Base-by-base conservation (phyloP, 1,140 invertebrate genomes). In the Drosophila suzukii region DNA sequence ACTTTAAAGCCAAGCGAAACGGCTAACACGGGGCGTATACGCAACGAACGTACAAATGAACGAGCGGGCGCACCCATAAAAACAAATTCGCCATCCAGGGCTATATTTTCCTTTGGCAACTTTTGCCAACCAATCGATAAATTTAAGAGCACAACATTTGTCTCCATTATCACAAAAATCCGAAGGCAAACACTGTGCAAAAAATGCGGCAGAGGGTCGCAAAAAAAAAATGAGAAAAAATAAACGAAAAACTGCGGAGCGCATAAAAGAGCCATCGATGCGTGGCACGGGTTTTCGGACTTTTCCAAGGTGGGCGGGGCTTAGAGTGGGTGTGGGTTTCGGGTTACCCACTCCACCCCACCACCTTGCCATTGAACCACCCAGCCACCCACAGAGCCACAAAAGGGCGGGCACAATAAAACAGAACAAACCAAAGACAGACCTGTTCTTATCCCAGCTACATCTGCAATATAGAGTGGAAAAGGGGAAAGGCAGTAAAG, bases 71-170 rank as follows among this genome's bases (percentile, higher is more conserved):
- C 38, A 39, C 36, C 70, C 68, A 84, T 76, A 71, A 80, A 85
- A 84, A 85, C 81, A 73, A 81, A 85, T 73, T 85, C 72, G 53
- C 58, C 75, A 73, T 61, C 78, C 62, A 54, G 59, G 62, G 50
- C 51, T 44, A 84, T 74, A 81, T 74, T 78, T 86, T 81, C 44
- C 41, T 53, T 56, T 63, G 57, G 66, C 53, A 81, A 67, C 71
- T 84, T 80, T 84, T 72, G 34, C 44, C 53, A 70, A 63, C 71
- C 83, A 88, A 88, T 88, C 83, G 84, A 88, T 88, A 88, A 88
- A 89, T 89, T 88, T 83, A 88, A 88, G 84, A 89, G 76, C 84
- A 75, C 84, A 79, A 89, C 84, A 88, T 88, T 88, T 89, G 83
- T 83, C 84, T 88, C 84, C 80, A 88, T 88, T 89, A 89, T 88